These are phyloP conservation scores for Formica exsecta DNA, from an alignment of 1,140 invertebrate species.

Conservation along the genomic window DNA sequence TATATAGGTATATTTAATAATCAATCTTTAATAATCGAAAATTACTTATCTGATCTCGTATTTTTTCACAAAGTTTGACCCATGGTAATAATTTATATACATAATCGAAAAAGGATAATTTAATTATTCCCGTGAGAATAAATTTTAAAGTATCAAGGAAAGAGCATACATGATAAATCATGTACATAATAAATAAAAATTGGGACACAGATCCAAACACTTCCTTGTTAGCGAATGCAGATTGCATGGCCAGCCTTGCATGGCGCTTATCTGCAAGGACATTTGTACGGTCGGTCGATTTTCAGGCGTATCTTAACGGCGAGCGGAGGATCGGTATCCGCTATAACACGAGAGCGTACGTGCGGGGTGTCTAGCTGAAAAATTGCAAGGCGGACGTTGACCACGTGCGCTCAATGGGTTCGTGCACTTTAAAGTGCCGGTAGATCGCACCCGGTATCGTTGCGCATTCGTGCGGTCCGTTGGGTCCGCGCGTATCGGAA, in stretches of 20 bases:
- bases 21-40: not conserved
- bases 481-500: conserved; percentile 10
- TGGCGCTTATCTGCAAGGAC: conserved; percentile 57
- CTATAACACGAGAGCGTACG: conserved; percentile 36
- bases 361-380: conserved; percentile 3
- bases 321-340: conserved; percentile 47
- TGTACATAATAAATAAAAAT: conserved; percentile 6
- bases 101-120: not conserved
- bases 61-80: not conserved
- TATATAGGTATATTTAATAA: not conserved
- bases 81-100: not conserved
- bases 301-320: conserved; percentile 65
- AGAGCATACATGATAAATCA: not conserved
- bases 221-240: conserved; percentile 49
- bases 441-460: conserved; percentile 58
- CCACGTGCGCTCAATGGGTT: conserved; percentile 58
- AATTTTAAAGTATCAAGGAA: not conserved
- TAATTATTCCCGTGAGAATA: not conserved
- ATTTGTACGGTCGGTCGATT: conserved; percentile 61
- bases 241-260: conserved; percentile 38
- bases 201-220: not conserved
- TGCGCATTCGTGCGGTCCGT: not conserved
- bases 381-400: conserved; percentile 51
- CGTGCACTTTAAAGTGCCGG: conserved; percentile 62
- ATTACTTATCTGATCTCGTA: not conserved